A percentile compares a stretch with the other conserved stretches of the same genome.
phyloP scores from a whole-genome alignment of 2,888 invertebrate species.

The Microplitis deprimator region DNA sequence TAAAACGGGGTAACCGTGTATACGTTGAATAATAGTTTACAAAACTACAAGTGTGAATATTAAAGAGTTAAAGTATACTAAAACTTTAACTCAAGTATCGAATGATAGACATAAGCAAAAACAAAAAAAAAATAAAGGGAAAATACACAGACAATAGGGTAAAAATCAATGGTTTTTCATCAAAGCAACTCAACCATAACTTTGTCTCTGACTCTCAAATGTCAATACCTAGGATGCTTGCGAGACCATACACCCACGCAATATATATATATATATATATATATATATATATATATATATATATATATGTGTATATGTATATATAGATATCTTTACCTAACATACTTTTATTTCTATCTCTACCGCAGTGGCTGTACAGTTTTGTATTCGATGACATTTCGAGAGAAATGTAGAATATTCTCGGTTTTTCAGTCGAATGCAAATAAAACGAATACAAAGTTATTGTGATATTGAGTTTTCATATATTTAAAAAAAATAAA shows the following conservation, averaged over 20 bases:
- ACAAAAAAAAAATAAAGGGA: no score
- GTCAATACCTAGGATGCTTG: slow-evolving; percentile 56
- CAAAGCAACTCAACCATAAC: slow-evolving; percentile 49
- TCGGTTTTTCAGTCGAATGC: neutral
- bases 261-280: slow-evolving; percentile 2
- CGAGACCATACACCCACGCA: slow-evolving; percentile 46
- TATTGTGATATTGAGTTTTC: no score
- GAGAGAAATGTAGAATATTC: neutral
- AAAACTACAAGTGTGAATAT: no score
- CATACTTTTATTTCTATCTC: no score
- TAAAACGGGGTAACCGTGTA: no score
- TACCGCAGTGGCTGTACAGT: neutral
- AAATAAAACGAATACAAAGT: neutral
- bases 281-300: slow-evolving; percentile 5
- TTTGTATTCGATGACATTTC: neutral
- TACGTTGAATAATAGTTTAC: no score
- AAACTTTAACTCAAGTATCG: no score
- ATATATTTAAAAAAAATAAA: no score
- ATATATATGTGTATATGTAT: neutral
- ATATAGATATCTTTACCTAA: slow-evolving; percentile 14
- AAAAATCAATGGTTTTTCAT: no score
- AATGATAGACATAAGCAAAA: no score
- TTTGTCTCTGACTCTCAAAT: slow-evolving; percentile 55
- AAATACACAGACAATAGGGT: no score
- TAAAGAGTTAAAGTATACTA: no score